phyloP scores from a whole-genome alignment of 2,797 vertebrate genomes.

The Eulemur albifrons region DNA sequence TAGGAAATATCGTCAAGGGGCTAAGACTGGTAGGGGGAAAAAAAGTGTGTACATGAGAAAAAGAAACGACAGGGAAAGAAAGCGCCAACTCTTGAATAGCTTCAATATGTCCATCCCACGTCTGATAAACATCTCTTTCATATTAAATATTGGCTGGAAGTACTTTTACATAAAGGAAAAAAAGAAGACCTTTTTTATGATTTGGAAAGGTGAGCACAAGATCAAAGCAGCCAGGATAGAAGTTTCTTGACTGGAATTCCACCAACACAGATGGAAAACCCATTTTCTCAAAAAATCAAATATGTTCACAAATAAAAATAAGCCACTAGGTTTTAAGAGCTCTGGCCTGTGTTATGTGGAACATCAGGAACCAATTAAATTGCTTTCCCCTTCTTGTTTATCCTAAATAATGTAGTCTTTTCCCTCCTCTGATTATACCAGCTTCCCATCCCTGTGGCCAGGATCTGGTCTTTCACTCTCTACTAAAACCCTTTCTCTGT shows the following conservation, averaged over 20 bases:
- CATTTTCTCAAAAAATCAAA: conserved; percentile 68
- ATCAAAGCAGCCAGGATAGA: conserved; percentile 57
- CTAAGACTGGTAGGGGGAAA: neutral
- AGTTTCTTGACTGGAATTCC: conserved; percentile 60
- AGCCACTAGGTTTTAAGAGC: conserved; percentile 62
- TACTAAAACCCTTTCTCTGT: neutral
- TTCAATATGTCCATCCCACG: conserved; percentile 56
- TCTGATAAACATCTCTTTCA: conserved; percentile 71
- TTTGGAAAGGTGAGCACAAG: conserved; percentile 70
- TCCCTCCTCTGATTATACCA: conserved; percentile 37
- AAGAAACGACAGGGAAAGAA: conserved; percentile 15
- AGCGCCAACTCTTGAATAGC: neutral
- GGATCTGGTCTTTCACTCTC: conserved; percentile 15
- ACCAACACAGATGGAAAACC: conserved; percentile 62
- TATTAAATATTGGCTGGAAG: conserved; percentile 61
- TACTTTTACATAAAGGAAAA: conserved; percentile 60
- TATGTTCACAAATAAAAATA: conserved; percentile 72
- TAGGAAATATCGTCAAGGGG: neutral
- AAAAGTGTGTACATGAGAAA: neutral
- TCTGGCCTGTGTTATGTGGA: conserved; percentile 53
- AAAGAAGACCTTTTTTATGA: conserved; percentile 50
- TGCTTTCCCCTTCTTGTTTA: conserved; percentile 70
- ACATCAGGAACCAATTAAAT: conserved; percentile 68
- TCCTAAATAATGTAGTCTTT: conserved; percentile 52
- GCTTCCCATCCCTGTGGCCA: neutral